Conservation (phyloP, 2,113 vertebrate species). For the Suricata suricatta region DNA sequence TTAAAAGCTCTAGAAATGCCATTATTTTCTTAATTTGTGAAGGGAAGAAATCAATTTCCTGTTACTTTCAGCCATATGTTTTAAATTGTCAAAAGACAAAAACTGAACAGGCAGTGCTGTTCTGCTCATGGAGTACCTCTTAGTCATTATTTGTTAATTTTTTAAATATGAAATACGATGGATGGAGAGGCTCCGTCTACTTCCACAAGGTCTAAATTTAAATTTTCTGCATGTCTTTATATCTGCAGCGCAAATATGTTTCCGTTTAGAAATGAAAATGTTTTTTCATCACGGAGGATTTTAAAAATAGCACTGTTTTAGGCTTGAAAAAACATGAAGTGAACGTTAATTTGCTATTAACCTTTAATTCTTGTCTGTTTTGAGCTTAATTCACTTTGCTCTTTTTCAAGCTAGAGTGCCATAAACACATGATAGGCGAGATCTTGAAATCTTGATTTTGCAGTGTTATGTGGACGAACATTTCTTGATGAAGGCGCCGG, state of each 20-base stretch:
- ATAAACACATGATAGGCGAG: slow-evolving; percentile 73
- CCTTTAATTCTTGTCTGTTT: slow-evolving; percentile 73
- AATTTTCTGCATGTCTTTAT: neutral
- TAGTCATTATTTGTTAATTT: neutral
- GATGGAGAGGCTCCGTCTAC: neutral
- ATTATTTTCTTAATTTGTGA: slow-evolving; percentile 49
- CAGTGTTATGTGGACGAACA: slow-evolving; percentile 79
- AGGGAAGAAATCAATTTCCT: slow-evolving; percentile 74
- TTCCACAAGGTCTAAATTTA: neutral
- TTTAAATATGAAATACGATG: neutral
- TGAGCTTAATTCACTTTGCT: slow-evolving; percentile 58
- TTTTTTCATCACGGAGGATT: neutral
- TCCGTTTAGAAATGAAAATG: slow-evolving; percentile 2
- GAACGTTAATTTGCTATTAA: slow-evolving; percentile 58
- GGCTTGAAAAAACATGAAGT: neutral
- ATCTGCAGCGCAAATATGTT: neutral
- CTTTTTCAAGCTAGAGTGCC: slow-evolving; percentile 77
- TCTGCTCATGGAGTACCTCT: neutral
- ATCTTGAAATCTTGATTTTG: slow-evolving; percentile 83
- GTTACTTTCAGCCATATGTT: slow-evolving; percentile 50
- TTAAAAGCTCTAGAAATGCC: slow-evolving; percentile 27
- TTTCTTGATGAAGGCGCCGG: slow-evolving; percentile 80
- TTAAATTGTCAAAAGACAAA: slow-evolving; percentile 59
- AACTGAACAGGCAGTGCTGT: neutral
- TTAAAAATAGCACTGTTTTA: neutral